A percentile compares a stretch with the other conserved stretches of the same genome.
phyloP scores from a whole-genome alignment of 2,113 vertebrate genomes.

The Psephotus haematonotus region DNA sequence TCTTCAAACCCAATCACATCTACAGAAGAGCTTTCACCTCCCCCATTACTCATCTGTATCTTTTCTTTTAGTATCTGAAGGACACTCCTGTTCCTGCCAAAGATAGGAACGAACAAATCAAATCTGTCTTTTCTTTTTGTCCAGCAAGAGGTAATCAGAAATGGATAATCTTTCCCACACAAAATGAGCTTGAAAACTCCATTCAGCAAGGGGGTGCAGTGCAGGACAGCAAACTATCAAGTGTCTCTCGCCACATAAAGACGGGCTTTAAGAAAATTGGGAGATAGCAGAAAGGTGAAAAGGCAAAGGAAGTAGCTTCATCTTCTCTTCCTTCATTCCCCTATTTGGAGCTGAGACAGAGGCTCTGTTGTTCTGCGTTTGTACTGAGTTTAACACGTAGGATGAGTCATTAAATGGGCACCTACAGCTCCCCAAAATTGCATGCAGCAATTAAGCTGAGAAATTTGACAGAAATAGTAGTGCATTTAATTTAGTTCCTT shows the following conservation, averaged over 20 bases:
- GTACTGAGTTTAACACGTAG: neutral
- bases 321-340: neutral
- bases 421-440: neutral
- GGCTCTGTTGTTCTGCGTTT: neutral
- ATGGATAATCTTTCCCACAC: neutral
- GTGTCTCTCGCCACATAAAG: neutral
- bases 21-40: neutral
- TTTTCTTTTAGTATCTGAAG: neutral
- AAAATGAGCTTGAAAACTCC: neutral
- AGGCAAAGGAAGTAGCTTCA: neutral
- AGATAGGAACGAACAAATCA: neutral
- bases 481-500: neutral
- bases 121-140: neutral
- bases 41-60: neutral
- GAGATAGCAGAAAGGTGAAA: neutral
- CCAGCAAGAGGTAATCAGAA: neutral
- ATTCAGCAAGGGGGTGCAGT: neutral
- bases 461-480: neutral
- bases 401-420: neutral
- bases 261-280: neutral
- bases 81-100: neutral
- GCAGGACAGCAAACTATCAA: neutral
- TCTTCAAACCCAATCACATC: neutral
- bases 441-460: neutral
- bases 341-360: neutral